Conservation (phyloP, 1,140 invertebrate species). For the Contarinia nasturtii region DNA sequence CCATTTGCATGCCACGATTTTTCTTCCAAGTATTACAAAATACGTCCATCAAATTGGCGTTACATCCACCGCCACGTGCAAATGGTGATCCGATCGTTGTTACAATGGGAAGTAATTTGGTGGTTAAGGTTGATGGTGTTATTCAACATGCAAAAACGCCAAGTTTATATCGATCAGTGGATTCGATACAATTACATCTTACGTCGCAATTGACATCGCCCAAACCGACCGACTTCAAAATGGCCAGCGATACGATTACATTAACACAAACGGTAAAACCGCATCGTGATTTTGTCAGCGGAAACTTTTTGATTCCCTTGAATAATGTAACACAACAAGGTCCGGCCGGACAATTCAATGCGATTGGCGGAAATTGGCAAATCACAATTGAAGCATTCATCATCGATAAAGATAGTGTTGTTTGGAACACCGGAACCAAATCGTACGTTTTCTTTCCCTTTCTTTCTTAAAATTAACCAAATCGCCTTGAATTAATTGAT, state of each 20-base stretch:
- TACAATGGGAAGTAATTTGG: constrained; percentile 54
- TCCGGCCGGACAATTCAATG: constrained; percentile 1
- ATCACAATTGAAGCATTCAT: constrained; percentile 19
- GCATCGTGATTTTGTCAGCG: constrained; percentile 62
- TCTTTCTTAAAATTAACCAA: not conserved
- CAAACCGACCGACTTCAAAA: constrained; percentile 28
- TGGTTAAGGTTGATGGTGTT: constrained; percentile 74
- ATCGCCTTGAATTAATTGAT: not conserved
- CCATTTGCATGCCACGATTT: constrained; percentile 42
- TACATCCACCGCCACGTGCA: constrained; percentile 63
- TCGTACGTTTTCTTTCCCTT: constrained; percentile 3
- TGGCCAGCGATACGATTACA: constrained; percentile 26
- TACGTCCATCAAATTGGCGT: constrained; percentile 60
- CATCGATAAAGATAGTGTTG: constrained; percentile 20
- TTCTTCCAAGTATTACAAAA: constrained; percentile 77
- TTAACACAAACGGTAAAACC: constrained; percentile 47
- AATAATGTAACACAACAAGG: constrained; percentile 15
- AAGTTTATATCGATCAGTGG: constrained; percentile 46
- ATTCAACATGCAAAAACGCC: constrained; percentile 44
- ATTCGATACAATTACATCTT: constrained; percentile 48
- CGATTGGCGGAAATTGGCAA: constrained; percentile 22
- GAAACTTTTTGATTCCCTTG: constrained; percentile 47
- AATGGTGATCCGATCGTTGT: constrained; percentile 57
- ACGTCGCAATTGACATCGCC: constrained; percentile 39
- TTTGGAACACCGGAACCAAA: constrained; percentile 21